Percentiles rank a stretch among this genome's conserved stretches.
Conservation (phyloP, 2,113 vertebrate species). For the Oryzias woworae region DNA sequence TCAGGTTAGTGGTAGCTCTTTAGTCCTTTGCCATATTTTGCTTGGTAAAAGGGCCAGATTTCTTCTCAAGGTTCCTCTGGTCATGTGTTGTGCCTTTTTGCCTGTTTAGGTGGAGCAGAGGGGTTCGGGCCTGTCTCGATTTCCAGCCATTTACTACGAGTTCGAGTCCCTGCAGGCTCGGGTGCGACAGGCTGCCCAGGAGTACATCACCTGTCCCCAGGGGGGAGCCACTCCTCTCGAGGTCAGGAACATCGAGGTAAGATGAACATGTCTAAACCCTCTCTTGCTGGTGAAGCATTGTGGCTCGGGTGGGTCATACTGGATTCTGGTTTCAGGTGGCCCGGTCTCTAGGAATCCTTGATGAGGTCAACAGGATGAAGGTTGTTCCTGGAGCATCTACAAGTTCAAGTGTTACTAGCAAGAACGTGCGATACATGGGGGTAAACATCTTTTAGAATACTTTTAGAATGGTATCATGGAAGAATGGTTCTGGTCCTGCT, state of each 20-base stretch:
- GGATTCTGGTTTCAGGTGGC: conserved; percentile 62
- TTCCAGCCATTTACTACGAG: conserved; percentile 90
- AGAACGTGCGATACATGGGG: conserved; percentile 75
- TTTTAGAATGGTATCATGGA: no score
- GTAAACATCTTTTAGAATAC: conserved; percentile 38
- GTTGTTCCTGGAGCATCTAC: conserved; percentile 62
- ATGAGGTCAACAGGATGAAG: conserved; percentile 74
- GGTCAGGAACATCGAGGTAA: conserved; percentile 85
- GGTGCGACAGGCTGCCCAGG: conserved; percentile 86
- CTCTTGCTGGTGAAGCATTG: no score
- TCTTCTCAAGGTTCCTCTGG: background rate
- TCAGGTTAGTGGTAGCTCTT: no score
- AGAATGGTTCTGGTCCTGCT: no score
- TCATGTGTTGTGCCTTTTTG: background rate
- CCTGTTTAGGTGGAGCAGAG: conserved; percentile 82
- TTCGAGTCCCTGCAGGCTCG: conserved; percentile 89
- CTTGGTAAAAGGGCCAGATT: no score
- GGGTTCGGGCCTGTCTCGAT: conserved; percentile 73
- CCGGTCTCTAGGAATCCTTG: conserved; percentile 74
- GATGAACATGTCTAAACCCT: background rate
- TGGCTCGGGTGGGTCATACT: no score
- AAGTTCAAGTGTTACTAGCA: conserved; percentile 49
- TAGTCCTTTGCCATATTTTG: no score
- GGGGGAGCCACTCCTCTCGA: conserved; percentile 78
- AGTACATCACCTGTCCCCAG: conserved; percentile 80